Conservation (phyloP, 2,113 vertebrate species). For the Myiagra hebetior region DNA sequence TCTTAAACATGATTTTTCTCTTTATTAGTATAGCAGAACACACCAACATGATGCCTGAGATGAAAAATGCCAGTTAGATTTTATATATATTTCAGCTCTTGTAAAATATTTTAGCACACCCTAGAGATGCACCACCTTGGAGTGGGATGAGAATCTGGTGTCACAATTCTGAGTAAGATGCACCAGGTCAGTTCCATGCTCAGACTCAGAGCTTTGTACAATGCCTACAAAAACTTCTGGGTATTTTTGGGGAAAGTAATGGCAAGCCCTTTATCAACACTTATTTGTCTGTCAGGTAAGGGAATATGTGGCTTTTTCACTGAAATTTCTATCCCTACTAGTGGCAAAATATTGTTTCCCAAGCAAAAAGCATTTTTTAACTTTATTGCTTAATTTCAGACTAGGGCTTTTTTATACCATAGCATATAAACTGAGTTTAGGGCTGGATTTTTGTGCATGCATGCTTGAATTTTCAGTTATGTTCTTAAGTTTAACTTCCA, state of each 20-base stretch:
- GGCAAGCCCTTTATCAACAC: neutral
- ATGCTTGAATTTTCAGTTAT: neutral
- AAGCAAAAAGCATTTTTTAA: neutral
- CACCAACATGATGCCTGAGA: neutral
- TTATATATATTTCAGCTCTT: neutral
- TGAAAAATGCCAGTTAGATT: neutral
- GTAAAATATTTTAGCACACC: neutral
- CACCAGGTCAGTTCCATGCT: neutral
- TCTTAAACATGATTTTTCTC: neutral
- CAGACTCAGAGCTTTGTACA: neutral
- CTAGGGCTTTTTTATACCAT: rapidly evolving
- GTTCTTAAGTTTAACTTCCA: neutral
- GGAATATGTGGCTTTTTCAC: neutral
- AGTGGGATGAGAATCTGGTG: neutral
- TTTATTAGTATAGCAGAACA: neutral
- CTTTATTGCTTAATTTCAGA: neutral
- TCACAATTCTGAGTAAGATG: neutral
- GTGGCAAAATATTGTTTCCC: neutral
- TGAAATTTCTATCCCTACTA: neutral
- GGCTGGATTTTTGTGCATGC: neutral
- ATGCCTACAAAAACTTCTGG: neutral
- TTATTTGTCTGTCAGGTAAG: neutral
- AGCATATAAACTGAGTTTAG: neutral
- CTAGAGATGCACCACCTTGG: neutral
- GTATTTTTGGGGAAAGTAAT: neutral